A percentile compares a stretch with the other conserved stretches of the same genome.
Conservation (phyloP, 92 coral and sea anemone species). For the Actinostola sp. region DNA sequence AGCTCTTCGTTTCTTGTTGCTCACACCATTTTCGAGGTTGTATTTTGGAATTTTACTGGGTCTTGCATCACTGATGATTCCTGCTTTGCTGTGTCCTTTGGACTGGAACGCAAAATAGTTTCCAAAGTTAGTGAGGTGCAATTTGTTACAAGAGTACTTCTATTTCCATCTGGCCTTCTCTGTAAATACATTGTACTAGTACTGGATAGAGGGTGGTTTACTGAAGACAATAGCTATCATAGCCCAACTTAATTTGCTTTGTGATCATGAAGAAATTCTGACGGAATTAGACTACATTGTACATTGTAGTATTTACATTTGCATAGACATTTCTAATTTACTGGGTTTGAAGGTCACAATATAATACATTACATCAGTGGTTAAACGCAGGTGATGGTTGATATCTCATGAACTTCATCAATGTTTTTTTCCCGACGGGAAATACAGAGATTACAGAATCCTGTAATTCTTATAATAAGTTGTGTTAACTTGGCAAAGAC, state of each 20-base stretch:
- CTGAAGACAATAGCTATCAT: too few relatives aligned
- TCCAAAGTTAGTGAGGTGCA: too few relatives aligned
- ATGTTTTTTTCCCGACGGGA: too few relatives aligned
- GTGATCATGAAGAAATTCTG: not conserved
- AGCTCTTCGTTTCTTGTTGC: conserved; percentile 74
- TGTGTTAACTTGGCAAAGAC: not conserved
- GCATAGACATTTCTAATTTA: not conserved
- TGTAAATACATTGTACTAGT: too few relatives aligned
- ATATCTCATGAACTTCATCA: too few relatives aligned
- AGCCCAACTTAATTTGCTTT: not conserved
- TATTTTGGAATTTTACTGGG: conserved; percentile 74
- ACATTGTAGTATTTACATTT: not conserved
- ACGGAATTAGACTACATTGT: not conserved
- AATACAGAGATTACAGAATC: too few relatives aligned
- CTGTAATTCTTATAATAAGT: not conserved
- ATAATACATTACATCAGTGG: not conserved
- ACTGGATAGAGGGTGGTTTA: too few relatives aligned
- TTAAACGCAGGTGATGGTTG: too few relatives aligned
- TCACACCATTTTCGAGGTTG: conserved; percentile 78
- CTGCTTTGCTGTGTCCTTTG: conserved; percentile 75
- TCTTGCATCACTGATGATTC: conserved; percentile 52
- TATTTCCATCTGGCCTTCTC: too few relatives aligned
- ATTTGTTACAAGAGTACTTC: too few relatives aligned
- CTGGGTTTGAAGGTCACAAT: not conserved
- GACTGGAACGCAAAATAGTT: conserved; percentile 39